phyloP scores from a whole-genome alignment of 2,888 invertebrate genomes.

The Tineola bisselliella region DNA sequence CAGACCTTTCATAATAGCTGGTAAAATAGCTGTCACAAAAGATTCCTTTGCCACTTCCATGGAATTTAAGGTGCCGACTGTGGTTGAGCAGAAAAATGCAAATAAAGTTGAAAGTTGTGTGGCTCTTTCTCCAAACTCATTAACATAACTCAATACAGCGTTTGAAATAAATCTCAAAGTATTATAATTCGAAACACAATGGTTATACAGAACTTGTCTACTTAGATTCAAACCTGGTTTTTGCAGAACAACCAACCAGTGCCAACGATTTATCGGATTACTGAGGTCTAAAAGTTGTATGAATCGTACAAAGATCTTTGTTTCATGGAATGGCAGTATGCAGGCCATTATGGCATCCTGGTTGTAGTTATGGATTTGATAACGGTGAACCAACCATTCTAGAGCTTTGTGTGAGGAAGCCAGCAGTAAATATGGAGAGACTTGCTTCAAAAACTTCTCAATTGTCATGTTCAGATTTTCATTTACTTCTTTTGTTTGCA shows the following conservation, averaged over 20 bases:
- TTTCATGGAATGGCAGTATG: constrained; percentile 93
- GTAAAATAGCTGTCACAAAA: constrained; percentile 75
- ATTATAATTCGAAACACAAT: constrained; percentile 67
- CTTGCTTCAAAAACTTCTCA: constrained; percentile 77
- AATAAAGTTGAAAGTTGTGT: constrained; percentile 74
- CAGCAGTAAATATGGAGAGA: constrained; percentile 90
- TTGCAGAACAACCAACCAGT: constrained; percentile 79
- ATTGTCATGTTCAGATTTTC: constrained; percentile 78
- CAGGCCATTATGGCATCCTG: constrained; percentile 80
- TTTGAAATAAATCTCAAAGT: constrained; percentile 42
- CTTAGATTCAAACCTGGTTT: constrained; percentile 79
- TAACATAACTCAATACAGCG: constrained; percentile 52
- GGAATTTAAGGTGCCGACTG: constrained; percentile 75
- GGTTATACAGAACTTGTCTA: constrained; percentile 76
- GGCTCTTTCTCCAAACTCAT: constrained; percentile 68
- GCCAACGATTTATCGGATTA: constrained; percentile 72
- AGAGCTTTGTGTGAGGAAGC: constrained; percentile 87
- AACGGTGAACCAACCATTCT: constrained; percentile 95
- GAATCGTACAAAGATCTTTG: constrained; percentile 85
- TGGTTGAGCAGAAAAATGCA: constrained; percentile 82
- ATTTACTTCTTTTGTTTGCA: constrained; percentile 80
- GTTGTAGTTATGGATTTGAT: constrained; percentile 89
- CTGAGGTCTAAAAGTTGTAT: constrained; percentile 79
- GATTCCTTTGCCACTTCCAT: constrained; percentile 66
- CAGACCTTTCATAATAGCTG: constrained; percentile 76